These are phyloP conservation scores for Melipona beecheii DNA, from an alignment of 2,888 invertebrate genomes.

Conservation along the genomic window DNA sequence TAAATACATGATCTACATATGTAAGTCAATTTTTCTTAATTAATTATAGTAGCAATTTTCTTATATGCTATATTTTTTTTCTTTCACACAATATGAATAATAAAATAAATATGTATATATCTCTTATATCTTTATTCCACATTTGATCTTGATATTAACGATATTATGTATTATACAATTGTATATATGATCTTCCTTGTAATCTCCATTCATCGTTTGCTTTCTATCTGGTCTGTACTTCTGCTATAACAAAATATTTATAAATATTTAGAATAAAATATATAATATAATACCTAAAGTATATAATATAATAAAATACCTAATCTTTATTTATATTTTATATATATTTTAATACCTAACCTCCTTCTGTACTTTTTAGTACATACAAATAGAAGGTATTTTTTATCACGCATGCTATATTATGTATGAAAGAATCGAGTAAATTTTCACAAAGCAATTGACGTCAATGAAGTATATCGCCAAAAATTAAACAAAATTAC, in stretches of 20 bases:
- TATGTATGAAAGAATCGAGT: neutral
- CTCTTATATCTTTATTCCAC: too few relatives aligned
- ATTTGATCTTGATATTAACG: too few relatives aligned
- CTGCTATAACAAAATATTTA: neutral
- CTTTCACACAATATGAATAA: too few relatives aligned
- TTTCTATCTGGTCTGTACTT: too few relatives aligned
- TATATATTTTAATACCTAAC: too few relatives aligned
- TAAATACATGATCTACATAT: neutral
- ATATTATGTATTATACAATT: too few relatives aligned
- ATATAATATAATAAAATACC: neutral
- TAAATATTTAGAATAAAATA: neutral
- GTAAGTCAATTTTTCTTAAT: neutral
- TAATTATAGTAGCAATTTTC: neutral
- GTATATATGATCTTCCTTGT: too few relatives aligned
- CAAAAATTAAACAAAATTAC: neutral
- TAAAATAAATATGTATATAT: too few relatives aligned
- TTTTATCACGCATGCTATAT: neutral
- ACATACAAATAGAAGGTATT: neutral
- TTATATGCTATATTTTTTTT: too few relatives aligned
- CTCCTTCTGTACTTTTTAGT: too few relatives aligned
- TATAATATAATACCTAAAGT: neutral
- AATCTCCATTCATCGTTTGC: too few relatives aligned
- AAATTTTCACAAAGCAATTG: neutral
- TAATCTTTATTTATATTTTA: too few relatives aligned
- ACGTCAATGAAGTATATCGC: neutral